Evolutionary conservation across 2,797 vertebrate genomes (phyloP), one percentile per base, ranked within the genome.

Genomic region (Selene dorsalis): DNA sequence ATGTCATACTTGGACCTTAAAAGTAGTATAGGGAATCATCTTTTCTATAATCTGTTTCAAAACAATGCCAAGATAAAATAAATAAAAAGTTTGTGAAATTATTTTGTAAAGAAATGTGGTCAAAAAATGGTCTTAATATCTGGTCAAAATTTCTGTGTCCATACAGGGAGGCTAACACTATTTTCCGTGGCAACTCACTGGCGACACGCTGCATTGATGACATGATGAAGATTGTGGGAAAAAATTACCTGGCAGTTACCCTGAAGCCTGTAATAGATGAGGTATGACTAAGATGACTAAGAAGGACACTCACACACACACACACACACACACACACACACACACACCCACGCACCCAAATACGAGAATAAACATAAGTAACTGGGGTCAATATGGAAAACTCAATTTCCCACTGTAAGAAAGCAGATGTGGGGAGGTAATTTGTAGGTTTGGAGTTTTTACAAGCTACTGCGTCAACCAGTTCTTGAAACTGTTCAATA

Each of bases 161-260:
- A 0, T 93, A 55, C 93, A 99, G 98, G 93, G 98, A 99, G 94
- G 97, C 96, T 84, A 99, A 98, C 91, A 99, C 98, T 91, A 95
- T 99, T 89, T 99, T 99, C 82, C 96, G 98, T 88, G 98, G 98
- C 70, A 99, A 99, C 84, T 97, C 97, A 13, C 91, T 98, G 92
- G 97, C 97, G 63, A 98, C 98, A 1, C 96, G 97, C 14, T 98
- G 98, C 93, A 96, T 99, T 61, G 97, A 99, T 85, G 98, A 99
- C 91, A 98, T 98, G 95, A 99, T 99, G 97, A 99, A 99, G 94
- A 97, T 99, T 84, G 97, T 99, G 87, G 98, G 98, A 73, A 95
- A 97, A 85, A 97, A 96, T 94, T 99, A 99, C 94, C 92, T 99
- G 84, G 97, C 96, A 60, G 96, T 98, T 87, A 99, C 98, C n/a